Conservation (phyloP, 2,888 invertebrate species). For the Callosobruchus maculatus region DNA sequence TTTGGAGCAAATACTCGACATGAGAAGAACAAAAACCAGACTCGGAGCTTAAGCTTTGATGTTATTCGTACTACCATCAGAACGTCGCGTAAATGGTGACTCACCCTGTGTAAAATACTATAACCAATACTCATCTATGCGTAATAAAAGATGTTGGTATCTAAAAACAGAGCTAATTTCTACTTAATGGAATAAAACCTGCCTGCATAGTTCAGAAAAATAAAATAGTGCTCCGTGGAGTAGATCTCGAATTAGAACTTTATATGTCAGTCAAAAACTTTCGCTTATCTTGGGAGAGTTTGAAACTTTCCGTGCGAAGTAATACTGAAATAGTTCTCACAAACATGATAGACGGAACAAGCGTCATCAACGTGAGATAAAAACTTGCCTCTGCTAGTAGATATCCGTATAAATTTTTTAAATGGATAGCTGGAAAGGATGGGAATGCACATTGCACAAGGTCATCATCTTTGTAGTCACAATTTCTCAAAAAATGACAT, state of each 20-base stretch:
- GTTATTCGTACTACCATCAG: too few relatives aligned
- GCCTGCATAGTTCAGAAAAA: background rate
- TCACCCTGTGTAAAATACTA: too few relatives aligned
- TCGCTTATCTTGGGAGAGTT: background rate
- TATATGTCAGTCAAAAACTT: background rate
- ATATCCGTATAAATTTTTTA: background rate
- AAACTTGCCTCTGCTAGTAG: background rate
- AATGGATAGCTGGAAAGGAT: background rate
- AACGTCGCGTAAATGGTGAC: too few relatives aligned
- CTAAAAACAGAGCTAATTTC: background rate
- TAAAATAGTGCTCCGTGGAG: background rate
- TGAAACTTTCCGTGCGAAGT: background rate
- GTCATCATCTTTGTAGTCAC: too few relatives aligned
- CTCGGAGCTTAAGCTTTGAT: too few relatives aligned
- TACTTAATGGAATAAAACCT: background rate
- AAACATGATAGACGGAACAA: background rate
- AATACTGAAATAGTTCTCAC: background rate
- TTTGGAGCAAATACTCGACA: too few relatives aligned
- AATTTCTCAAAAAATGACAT: too few relatives aligned
- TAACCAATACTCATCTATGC: background rate
- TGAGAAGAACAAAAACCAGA: too few relatives aligned
- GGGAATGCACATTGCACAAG: too few relatives aligned
- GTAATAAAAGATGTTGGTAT: background rate
- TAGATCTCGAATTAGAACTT: background rate
- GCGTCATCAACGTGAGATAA: background rate